These are phyloP conservation scores for Lordiphosa collinella DNA, from an alignment of 1,140 invertebrate genomes.

Conservation along the genomic window DNA sequence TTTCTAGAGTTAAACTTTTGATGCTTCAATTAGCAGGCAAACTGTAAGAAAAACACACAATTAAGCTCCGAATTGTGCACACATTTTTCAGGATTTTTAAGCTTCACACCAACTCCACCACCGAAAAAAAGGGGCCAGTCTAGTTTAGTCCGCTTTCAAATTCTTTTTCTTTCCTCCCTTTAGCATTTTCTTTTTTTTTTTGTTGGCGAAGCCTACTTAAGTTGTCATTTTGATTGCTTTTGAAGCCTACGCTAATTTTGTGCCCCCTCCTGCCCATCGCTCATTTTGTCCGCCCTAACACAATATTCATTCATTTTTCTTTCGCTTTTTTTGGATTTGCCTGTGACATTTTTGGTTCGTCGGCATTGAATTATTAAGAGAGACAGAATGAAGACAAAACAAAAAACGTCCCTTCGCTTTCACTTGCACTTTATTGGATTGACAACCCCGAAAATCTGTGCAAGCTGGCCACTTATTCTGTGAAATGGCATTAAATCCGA, in stretches of 20 bases:
- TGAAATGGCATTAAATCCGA: conserved; percentile 50
- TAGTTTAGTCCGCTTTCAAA: conserved; percentile 21
- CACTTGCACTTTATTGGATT: conserved; percentile 58
- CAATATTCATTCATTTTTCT: conserved; percentile 64
- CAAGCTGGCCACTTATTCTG: conserved; percentile 29
- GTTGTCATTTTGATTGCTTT: conserved; percentile 77
- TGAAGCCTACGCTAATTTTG: conserved; percentile 69
- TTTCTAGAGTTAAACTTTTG: conserved; percentile 41
- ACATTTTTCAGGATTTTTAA: conserved; percentile 37
- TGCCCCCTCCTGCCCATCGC: conserved; percentile 29
- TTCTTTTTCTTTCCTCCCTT: conserved; percentile 15
- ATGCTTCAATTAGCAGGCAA: conserved; percentile 51
- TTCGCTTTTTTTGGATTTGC: conserved; percentile 51
- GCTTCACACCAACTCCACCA: conserved; percentile 2
- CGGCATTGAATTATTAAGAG: conserved; percentile 67
- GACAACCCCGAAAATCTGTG: conserved; percentile 41
- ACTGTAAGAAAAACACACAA: conserved; percentile 40
- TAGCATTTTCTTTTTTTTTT: conserved; percentile 14
- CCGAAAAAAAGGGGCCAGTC: not conserved
- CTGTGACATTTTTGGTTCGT: conserved; percentile 45
- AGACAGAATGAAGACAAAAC: conserved; percentile 27
- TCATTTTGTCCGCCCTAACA: conserved; percentile 64
- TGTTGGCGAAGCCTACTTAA: conserved; percentile 67
- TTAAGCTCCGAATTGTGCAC: conserved; percentile 57
- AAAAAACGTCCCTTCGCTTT: conserved; percentile 30